Evolutionary conservation across 2,797 vertebrate genomes (phyloP).

Genomic region (Pangasius larnaudii): DNA sequence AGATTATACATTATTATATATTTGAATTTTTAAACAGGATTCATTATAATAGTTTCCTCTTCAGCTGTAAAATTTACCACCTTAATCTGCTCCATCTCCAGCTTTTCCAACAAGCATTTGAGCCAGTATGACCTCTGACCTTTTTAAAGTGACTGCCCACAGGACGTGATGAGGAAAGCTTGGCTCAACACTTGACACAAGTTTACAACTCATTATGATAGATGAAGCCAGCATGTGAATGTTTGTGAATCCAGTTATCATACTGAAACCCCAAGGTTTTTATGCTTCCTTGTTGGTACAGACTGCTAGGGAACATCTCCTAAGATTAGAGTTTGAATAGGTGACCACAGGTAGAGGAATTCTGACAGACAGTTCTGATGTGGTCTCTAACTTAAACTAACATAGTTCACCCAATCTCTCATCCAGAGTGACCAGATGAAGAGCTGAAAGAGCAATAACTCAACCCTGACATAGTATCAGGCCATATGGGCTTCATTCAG

Average conservation of each 20-base stretch:
- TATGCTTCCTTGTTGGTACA: not conserved
- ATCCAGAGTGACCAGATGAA: not conserved
- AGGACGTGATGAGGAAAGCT: no score
- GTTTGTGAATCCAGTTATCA: not conserved
- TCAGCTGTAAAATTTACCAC: no score
- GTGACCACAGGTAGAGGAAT: not conserved
- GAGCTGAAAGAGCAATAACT: not conserved
- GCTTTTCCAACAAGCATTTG: no score
- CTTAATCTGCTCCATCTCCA: no score
- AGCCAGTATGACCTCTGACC: no score
- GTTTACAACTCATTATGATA: no score
- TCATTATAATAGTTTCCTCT: no score
- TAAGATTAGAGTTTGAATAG: not conserved
- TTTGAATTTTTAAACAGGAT: no score
- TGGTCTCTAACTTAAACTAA: not conserved
- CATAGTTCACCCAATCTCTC: not conserved
- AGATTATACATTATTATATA: no score
- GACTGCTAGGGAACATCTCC: not conserved
- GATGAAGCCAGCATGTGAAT: no score
- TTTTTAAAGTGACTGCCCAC: no score
- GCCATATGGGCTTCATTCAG: not conserved
- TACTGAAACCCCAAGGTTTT: not conserved
- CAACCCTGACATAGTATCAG: not conserved
- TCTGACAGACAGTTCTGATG: not conserved
- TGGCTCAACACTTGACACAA: no score